These are phyloP conservation scores for Neuroscelio doddi DNA, from an alignment of 2,888 invertebrate genomes.

Conservation along the genomic window DNA sequence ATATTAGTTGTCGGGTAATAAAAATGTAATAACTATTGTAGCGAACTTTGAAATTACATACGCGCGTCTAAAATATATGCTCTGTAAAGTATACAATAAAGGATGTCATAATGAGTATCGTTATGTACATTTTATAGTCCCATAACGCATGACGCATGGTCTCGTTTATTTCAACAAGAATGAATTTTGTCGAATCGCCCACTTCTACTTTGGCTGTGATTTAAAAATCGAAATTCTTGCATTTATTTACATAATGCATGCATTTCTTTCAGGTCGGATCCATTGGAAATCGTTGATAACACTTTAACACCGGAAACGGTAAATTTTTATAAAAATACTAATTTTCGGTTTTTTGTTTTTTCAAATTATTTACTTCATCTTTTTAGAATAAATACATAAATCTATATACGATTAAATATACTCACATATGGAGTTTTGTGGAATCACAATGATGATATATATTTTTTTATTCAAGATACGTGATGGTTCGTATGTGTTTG, in stretches of 20 bases:
- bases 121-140: constrained; percentile 30
- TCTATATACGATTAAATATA: too few species aligned
- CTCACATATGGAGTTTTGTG: too few species aligned
- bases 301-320: constrained; percentile 9
- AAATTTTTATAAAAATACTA: not conserved
- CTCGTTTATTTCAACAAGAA: constrained; percentile 20
- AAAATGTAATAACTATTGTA: constrained; percentile 23
- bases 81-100: constrained; percentile 28
- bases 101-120: constrained; percentile 36
- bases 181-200: constrained; percentile 32
- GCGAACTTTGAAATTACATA: constrained; percentile 14
- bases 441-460: too few species aligned
- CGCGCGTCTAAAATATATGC: constrained; percentile 15
- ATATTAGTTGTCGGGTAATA: constrained; percentile 21
- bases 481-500: too few species aligned
- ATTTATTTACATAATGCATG: constrained; percentile 34
- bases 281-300: not conserved
- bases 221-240: constrained; percentile 33
- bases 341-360: not conserved
- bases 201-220: constrained; percentile 28
- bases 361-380: too few species aligned
- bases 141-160: constrained; percentile 33
- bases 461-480: too few species aligned
- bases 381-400: too few species aligned
- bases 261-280: constrained; percentile 21